phyloP scores from a whole-genome alignment of 1,140 invertebrate genomes.

The Magallana gigas region DNA sequence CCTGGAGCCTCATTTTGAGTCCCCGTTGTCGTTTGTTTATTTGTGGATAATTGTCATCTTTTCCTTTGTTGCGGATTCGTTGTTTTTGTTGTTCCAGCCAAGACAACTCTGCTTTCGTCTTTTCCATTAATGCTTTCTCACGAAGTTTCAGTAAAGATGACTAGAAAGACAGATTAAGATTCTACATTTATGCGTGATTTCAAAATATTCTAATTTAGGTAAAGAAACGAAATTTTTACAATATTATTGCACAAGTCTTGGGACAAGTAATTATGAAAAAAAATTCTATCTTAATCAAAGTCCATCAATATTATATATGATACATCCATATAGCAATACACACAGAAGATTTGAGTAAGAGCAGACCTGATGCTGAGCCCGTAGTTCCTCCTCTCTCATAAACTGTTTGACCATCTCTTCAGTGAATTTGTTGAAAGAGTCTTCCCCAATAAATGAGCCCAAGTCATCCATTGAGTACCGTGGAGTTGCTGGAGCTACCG shows the following conservation, averaged over 20 bases:
- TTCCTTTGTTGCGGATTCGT: constrained; percentile 75
- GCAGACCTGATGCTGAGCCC: constrained; percentile 75
- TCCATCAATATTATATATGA: no score
- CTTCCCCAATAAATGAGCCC: constrained; percentile 70
- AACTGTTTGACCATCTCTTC: constrained; percentile 78
- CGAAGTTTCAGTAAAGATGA: constrained; percentile 57
- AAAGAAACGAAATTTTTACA: neutral
- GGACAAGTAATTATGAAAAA: no score
- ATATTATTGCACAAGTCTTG: no score
- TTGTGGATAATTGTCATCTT: constrained; percentile 81
- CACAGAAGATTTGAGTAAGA: neutral
- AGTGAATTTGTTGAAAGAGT: constrained; percentile 77
- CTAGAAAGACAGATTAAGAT: constrained; percentile 41
- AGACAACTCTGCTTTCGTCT: constrained; percentile 82
- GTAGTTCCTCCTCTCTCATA: constrained; percentile 77
- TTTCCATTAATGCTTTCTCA: constrained; percentile 82
- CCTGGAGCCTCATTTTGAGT: constrained; percentile 73
- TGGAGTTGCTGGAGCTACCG: constrained; percentile 55
- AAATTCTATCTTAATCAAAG: no score
- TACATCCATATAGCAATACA: no score
- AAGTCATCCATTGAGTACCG: constrained; percentile 64
- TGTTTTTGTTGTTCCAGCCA: constrained; percentile 82
- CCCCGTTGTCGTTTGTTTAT: constrained; percentile 82
- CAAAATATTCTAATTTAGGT: no score
- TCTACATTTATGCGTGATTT: no score